Evolutionary conservation across 2,797 vertebrate species (phyloP), one percentile per base, ranked within the genome.

Genomic region (Sylvilagus floridanus): DNA sequence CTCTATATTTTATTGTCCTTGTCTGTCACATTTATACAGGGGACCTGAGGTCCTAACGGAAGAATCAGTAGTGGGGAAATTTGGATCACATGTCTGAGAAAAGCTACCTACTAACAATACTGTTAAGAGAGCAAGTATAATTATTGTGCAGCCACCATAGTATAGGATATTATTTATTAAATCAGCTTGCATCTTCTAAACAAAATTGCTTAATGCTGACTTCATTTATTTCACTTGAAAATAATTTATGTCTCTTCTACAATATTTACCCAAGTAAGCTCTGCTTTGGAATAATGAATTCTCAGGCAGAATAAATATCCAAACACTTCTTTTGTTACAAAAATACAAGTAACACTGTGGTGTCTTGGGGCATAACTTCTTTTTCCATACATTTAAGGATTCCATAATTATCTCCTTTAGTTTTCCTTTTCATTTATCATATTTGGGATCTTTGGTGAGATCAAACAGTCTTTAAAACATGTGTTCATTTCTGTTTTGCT

Each of bases 371-470:
- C 0, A 22, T 42, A 85, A 78, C 0, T 65, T 65, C 3, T 83
- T 26, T 13, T 85, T 87, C n/a, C 13, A 90, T 37, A 73, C 13
- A 71, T 11, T 28, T 76, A 79, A 62, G 19, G 37, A 52, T 76
- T 92, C 4, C 50, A 68, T 65, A 87, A 54, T 72, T 54, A 47
- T 47, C 10, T 5, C 4, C 4, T 68, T 28, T 3, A 66, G 63
- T 72, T 92, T 95, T 35, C 10, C 63, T 85, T 68, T 78, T 26
- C 26, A 37, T 35, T 66, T 62, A 47, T 62, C n/a, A 66, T 89
- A 68, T 32, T 71, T 66, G 30, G 13, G 78, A 42, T 50, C 79
- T 4, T 21, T 75, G 68, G 2, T 77, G 16, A 68, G 16, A 66
- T 89, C 57, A 24, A 5, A 22, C 24, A 71, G 24, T 60, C 17